Base-by-base conservation (phyloP, 2,888 invertebrate species). In the Calameuta pallipes region DNA sequence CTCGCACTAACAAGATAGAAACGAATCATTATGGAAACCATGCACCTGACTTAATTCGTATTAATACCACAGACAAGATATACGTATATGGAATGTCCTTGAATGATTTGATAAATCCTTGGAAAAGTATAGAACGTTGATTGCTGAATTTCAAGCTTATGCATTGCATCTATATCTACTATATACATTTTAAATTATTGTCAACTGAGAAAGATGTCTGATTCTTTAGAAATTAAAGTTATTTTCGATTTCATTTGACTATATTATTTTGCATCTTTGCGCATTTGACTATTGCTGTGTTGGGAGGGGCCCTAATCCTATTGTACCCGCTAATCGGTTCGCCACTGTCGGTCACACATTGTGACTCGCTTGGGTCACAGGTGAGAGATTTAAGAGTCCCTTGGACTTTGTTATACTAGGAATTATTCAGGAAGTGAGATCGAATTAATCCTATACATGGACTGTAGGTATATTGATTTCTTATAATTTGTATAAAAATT, bases 321-420 rank as follows among this genome's bases (percentile, higher is more conserved):
- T 31, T 71, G 71, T 33, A 31, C 33, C 71, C 31, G 77, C 76
- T 79, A 82, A 82, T 80, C 79, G 78, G 82, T 78, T 82, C 79
- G 82, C 81, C 75, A 80, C 83, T 82, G 85, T 82, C 84, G 86
- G 86, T 87, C 86, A 86, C 85, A 86, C 85, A 85, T 84, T 77
- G 83, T 85, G 87, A 82, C 80, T 79, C 82, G 76, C 83, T 82
- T 80, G 85, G 88, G 88, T 89, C 89, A 89, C 87, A 89, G 89
- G 87, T 87, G 88, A 89, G 88, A 83, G 88, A 89, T 86, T 89
- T 84, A 84, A 85, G 83, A 84, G 79, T 75, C 79, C 78, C 80
- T 82, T 74, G 76, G 74, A 71, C 75, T 69, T 80, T 78, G 78
- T 78, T 77, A 77, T 74, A 81, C 79, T 74, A 76, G 77, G 79